Evolutionary conservation across 2,113 vertebrate genomes (phyloP).

Genomic region (Urocynchramus pylzowi): DNA sequence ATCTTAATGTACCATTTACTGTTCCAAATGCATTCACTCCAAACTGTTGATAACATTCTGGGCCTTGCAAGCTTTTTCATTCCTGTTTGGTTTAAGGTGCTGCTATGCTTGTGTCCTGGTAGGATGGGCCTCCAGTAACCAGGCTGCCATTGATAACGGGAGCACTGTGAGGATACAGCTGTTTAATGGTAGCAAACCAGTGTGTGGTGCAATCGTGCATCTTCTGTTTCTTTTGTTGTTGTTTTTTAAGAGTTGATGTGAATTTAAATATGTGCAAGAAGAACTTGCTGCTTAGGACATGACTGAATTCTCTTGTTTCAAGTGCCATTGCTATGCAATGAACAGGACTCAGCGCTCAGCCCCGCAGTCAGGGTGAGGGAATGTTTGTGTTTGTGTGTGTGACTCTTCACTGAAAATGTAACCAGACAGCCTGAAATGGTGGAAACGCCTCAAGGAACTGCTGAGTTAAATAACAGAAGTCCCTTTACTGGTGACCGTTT

Average conservation of each 20-base stretch:
- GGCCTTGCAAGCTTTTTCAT: not conserved
- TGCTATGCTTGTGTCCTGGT: not conserved
- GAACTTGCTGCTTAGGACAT: not conserved
- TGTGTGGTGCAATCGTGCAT: not conserved
- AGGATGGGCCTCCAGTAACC: not conserved
- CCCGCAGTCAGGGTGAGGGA: not conserved
- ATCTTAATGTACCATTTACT: not conserved
- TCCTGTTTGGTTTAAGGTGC: not conserved
- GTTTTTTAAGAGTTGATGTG: not conserved
- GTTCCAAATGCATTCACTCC: slow-evolving; percentile 30
- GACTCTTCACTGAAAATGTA: not conserved
- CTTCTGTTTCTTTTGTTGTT: not conserved
- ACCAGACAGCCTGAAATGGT: not conserved
- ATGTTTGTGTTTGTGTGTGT: not conserved
- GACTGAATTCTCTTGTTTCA: not conserved
- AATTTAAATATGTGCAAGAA: not conserved
- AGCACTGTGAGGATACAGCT: not conserved
- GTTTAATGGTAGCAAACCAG: not conserved
- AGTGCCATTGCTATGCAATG: slow-evolving; percentile 33
- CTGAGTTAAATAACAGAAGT: not conserved
- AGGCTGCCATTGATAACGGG: not conserved
- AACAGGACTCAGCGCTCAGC: not conserved
- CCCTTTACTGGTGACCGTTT: not conserved
- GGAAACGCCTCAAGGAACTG: not conserved
- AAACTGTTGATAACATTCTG: not conserved